Conservation (phyloP, 2,113 vertebrate species). For the Vanacampus margaritifer region DNA sequence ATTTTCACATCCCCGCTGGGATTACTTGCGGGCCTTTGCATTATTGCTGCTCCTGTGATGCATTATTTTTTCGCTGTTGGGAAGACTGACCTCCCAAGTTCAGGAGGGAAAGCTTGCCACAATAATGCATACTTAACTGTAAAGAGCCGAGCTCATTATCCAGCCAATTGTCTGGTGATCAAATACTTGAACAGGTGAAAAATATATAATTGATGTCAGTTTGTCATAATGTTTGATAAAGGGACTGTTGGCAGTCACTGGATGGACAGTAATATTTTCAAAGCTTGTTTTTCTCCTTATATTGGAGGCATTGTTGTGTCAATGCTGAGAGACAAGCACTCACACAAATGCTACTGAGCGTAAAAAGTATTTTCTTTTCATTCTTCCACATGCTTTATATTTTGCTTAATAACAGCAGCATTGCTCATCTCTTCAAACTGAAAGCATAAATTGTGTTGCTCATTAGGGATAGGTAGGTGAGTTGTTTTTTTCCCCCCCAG, state of each 20-base stretch:
- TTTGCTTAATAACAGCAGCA: neutral
- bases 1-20: constrained; percentile 61
- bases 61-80: constrained; percentile 49
- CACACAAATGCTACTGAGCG: neutral
- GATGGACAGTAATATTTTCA: constrained; percentile 38
- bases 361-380: neutral
- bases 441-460: neutral
- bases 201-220: constrained; percentile 49
- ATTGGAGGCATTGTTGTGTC: constrained; percentile 29
- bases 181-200: constrained; percentile 36
- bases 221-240: constrained; percentile 46
- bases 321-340: constrained; percentile 13
- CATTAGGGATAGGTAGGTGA: neutral
- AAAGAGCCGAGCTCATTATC: constrained; percentile 43
- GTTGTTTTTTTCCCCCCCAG: neutral
- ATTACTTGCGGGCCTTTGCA: constrained; percentile 47
- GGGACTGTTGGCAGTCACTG: constrained; percentile 32
- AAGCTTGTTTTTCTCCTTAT: constrained; percentile 26
- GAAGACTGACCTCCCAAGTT: constrained; percentile 49
- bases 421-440: neutral
- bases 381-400: neutral
- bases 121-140: constrained; percentile 24
- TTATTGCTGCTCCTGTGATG: constrained; percentile 58
- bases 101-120: constrained; percentile 38
- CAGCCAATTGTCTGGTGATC: constrained; percentile 43